These are phyloP conservation scores for Drosophila teissieri DNA, from an alignment of 1,140 invertebrate species.

Conservation along the genomic window DNA sequence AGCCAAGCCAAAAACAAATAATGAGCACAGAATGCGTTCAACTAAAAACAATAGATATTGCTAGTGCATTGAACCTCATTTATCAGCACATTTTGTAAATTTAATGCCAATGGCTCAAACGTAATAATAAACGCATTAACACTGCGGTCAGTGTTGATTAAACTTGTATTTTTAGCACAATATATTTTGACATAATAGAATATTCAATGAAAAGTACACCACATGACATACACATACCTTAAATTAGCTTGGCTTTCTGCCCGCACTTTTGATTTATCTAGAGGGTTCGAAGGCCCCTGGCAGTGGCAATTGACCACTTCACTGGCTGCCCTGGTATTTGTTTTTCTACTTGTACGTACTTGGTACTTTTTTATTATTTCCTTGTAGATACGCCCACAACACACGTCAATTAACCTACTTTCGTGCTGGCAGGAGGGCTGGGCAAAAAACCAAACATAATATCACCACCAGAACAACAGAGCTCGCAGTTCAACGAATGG, in stretches of 20 bases:
- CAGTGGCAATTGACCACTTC: conserved; percentile 22
- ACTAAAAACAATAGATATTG: conserved; percentile 37
- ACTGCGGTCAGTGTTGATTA: not conserved
- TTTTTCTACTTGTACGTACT: conserved; percentile 34
- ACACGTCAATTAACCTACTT: conserved; percentile 77
- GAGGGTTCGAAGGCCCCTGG: conserved; percentile 16
- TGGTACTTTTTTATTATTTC: conserved; percentile 42
- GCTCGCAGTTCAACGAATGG: conserved; percentile 51
- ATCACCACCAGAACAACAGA: conserved; percentile 39
- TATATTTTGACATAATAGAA: not conserved
- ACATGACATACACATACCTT: conserved; percentile 29
- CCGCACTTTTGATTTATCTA: conserved; percentile 8
- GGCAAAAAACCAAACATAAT: conserved; percentile 42
- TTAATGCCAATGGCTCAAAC: not conserved
- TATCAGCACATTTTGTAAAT: conserved; percentile 10
- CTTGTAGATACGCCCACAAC: conserved; percentile 41
- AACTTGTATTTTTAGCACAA: not conserved
- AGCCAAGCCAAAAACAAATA: conserved; percentile 20
- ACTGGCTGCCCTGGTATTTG: conserved; percentile 20
- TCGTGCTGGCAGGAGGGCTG: conserved; percentile 36
- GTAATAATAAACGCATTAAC: not conserved
- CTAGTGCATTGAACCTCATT: conserved; percentile 5
- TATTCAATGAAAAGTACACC: not conserved
- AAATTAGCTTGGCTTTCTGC: conserved; percentile 21
- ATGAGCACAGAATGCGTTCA: conserved; percentile 20